Evolutionary conservation across 2,113 vertebrate genomes (phyloP).

Genomic region (Cheirogaleus medius): DNA sequence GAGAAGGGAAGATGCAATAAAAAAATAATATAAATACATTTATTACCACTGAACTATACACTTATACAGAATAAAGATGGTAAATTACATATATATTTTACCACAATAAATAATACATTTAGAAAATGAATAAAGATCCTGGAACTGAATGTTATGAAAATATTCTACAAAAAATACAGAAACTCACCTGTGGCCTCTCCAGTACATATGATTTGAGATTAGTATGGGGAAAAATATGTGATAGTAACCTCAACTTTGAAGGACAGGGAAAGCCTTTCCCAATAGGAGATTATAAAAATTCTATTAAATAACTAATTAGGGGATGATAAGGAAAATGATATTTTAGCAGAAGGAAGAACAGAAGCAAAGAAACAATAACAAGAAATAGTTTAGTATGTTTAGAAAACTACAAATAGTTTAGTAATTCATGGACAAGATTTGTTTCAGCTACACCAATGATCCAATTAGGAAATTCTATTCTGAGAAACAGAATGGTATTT

Average conservation of each 20-base stretch:
- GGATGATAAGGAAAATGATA: background rate
- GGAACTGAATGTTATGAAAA: background rate
- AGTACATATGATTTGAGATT: background rate
- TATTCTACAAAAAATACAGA: background rate
- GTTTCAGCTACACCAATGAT: background rate
- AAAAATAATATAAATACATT: too few species aligned
- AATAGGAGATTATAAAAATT: background rate
- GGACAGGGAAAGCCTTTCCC: background rate
- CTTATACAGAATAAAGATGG: too few species aligned
- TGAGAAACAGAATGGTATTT: background rate
- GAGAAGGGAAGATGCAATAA: too few species aligned
- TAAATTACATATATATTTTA: too few species aligned
- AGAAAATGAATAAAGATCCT: background rate
- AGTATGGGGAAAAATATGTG: background rate
- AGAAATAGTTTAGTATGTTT: background rate
- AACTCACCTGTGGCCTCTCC: too few species aligned
- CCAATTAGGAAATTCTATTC: slow-evolving; percentile 19
- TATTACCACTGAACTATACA: too few species aligned
- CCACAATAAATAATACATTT: too few species aligned
- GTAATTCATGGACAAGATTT: background rate
- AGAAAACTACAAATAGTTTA: background rate
- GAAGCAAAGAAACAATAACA: background rate
- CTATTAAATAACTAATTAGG: background rate
- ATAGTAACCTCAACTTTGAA: background rate
- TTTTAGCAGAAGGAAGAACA: background rate